Conservation (phyloP, 2,113 vertebrate genomes). For the Nyctereutes procyonoides region DNA sequence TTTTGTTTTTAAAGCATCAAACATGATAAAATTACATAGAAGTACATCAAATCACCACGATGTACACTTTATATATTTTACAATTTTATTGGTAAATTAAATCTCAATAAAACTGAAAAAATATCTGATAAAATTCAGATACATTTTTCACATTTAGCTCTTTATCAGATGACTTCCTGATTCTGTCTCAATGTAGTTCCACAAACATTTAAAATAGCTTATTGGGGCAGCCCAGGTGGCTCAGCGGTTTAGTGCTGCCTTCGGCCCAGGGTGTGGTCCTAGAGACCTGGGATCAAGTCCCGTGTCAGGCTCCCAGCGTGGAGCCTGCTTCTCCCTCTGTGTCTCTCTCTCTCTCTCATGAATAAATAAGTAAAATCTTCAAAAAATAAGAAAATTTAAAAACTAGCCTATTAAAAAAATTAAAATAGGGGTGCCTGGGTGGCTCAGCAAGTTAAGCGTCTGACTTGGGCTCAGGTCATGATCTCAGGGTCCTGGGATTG, state of each 20-base stretch:
- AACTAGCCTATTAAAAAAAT: too few relatives aligned
- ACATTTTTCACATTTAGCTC: constrained; percentile 41
- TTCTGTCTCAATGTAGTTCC: background rate
- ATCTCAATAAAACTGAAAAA: background rate
- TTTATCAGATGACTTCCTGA: constrained; percentile 54
- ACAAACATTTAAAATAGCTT: constrained; percentile 20
- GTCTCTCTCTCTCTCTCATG: too few relatives aligned
- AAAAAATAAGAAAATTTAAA: too few relatives aligned
- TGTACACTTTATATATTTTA: background rate
- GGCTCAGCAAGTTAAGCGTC: too few relatives aligned
- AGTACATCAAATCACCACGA: background rate
- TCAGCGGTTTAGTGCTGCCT: background rate
- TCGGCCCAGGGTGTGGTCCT: background rate
- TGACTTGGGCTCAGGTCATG: too few relatives aligned
- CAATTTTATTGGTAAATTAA: background rate
- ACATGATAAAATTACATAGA: background rate
- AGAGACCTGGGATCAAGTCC: background rate
- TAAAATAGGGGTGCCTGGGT: too few relatives aligned
- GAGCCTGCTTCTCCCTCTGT: background rate
- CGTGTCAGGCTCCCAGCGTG: background rate
- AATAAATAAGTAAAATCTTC: too few relatives aligned
- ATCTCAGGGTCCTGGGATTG: too few relatives aligned
- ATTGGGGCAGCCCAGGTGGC: background rate
- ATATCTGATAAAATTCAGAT: constrained; percentile 41
- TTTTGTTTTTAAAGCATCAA: background rate